These are phyloP conservation scores for Pseudomyrmex pallidus DNA, from an alignment of 1,140 invertebrate species.

Conservation along the genomic window DNA sequence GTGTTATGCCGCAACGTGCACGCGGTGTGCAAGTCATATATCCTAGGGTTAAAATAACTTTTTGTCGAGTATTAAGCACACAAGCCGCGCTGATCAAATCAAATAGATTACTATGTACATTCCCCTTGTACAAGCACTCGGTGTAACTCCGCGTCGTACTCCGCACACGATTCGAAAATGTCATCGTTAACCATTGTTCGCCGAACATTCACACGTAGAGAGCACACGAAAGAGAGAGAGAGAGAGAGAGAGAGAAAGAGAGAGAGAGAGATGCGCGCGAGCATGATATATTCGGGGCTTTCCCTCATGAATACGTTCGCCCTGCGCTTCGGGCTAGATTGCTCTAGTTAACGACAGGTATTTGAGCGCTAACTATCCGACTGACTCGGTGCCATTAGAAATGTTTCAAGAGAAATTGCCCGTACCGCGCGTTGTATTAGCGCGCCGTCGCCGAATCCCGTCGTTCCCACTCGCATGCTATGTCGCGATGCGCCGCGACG, in stretches of 20 bases:
- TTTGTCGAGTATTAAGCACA: slow-evolving; percentile 54
- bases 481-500: slow-evolving; percentile 24
- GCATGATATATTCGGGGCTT: slow-evolving; percentile 59
- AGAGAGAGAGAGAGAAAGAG: no score
- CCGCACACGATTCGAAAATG: slow-evolving; percentile 46
- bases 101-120: slow-evolving; percentile 62
- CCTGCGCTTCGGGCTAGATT: slow-evolving; percentile 67
- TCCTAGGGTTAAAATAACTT: slow-evolving; percentile 57
- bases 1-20: not conserved
- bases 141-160: slow-evolving; percentile 49
- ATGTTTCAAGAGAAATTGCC: slow-evolving; percentile 69
- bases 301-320: slow-evolving; percentile 67
- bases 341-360: slow-evolving; percentile 73
- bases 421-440: slow-evolving; percentile 52
- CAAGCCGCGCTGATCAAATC: slow-evolving; percentile 60
- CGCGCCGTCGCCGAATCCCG: slow-evolving; percentile 43
- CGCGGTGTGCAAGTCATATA: slow-evolving; percentile 37
- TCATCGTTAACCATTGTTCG: slow-evolving; percentile 59
- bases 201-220: slow-evolving; percentile 63
- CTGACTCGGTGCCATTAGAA: slow-evolving; percentile 66
- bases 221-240: no score
- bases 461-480: slow-evolving; percentile 17
- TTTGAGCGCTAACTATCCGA: slow-evolving; percentile 68
- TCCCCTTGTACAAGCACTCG: slow-evolving; percentile 52
- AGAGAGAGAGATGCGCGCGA: slow-evolving; percentile 31